Conservation (phyloP, 2,113 vertebrate genomes). For the Fregetta grallaria region DNA sequence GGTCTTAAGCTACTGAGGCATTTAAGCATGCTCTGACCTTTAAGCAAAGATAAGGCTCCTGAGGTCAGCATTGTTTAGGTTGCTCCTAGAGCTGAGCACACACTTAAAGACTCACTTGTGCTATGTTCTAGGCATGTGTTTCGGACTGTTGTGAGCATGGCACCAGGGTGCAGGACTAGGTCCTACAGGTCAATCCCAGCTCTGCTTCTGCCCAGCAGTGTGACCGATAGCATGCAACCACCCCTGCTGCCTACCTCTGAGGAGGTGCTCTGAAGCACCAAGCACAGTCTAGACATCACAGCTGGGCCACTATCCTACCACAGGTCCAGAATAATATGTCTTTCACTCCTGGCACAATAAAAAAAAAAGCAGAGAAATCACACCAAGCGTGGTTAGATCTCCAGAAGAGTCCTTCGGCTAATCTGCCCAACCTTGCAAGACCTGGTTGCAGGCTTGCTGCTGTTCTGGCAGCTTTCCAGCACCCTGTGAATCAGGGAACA, state of each 20-base stretch:
- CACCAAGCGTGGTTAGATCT: not conserved
- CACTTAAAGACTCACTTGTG: not conserved
- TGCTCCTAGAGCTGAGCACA: not conserved
- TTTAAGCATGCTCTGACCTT: conserved; percentile 25
- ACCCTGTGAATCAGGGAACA: not conserved
- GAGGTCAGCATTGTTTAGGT: not conserved
- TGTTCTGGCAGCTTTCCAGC: not conserved
- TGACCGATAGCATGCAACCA: not conserved
- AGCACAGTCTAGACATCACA: not conserved
- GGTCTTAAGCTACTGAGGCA: not conserved
- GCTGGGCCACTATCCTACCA: not conserved
- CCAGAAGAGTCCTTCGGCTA: not conserved
- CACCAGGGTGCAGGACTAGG: not conserved
- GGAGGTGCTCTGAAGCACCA: not conserved
- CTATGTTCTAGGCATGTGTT: not conserved
- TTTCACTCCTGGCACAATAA: not conserved
- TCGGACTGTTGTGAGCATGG: not conserved
- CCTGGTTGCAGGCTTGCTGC: not conserved
- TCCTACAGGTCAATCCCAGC: not conserved
- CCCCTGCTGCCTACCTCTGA: not conserved
- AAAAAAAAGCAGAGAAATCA: not conserved
- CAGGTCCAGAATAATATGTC: not conserved
- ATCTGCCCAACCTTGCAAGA: not conserved
- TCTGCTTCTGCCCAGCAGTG: not conserved
- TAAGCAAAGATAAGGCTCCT: not conserved